Conservation (phyloP, 2,888 invertebrate genomes). For the Dioctria linearis region DNA sequence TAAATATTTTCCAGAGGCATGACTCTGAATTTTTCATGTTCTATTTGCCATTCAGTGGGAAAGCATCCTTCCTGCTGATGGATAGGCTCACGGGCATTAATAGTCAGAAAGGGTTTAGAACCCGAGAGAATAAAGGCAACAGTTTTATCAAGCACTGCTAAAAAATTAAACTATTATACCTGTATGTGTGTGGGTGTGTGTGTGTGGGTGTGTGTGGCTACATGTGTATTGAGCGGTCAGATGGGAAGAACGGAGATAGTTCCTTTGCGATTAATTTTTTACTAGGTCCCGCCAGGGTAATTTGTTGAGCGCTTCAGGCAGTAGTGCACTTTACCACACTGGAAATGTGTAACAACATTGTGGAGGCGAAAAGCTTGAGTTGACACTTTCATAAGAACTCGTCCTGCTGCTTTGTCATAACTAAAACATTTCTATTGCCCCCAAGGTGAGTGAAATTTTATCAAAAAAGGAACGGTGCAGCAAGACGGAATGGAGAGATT, state of each 20-base stretch:
- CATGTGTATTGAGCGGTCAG: too few relatives aligned
- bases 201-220: too few relatives aligned
- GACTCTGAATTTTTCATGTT: conserved; percentile 24
- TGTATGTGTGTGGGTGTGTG: too few relatives aligned
- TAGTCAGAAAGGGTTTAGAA: conserved; percentile 16
- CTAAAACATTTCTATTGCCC: conserved; percentile 26
- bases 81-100: conserved; percentile 27
- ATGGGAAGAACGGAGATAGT: background rate
- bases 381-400: too few relatives aligned
- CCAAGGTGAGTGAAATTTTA: background rate
- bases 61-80: background rate
- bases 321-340: background rate
- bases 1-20: conserved; percentile 20
- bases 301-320: conserved; percentile 19
- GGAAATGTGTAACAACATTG: too few relatives aligned
- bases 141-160: background rate
- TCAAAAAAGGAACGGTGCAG: background rate
- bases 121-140: background rate
- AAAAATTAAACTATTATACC: background rate
- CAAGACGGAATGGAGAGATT: too few relatives aligned
- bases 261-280: conserved; percentile 20
- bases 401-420: background rate
- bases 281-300: background rate
- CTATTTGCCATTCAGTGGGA: background rate
- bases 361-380: too few relatives aligned